Evolutionary conservation across 2,113 vertebrate species (phyloP).

Genomic region (Archocentrus centrarchus): DNA sequence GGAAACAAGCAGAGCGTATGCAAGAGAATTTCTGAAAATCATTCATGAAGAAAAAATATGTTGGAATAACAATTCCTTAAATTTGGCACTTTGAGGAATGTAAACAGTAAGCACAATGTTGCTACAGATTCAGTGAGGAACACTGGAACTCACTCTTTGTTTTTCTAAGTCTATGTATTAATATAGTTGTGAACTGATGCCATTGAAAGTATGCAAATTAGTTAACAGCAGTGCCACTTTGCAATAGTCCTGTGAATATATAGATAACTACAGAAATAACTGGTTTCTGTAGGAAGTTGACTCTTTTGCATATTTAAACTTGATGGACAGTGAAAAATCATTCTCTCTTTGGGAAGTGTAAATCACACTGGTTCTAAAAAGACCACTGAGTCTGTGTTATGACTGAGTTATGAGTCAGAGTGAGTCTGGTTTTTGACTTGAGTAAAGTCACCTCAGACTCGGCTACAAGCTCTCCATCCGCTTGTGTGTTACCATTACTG

Average conservation of each 20-base stretch:
- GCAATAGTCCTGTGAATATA: neutral
- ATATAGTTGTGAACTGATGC: neutral
- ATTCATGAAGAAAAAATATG: neutral
- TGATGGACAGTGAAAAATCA: neutral
- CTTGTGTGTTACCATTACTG: neutral
- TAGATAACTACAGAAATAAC: neutral
- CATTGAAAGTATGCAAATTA: neutral
- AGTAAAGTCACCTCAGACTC: neutral
- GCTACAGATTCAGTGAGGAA: neutral
- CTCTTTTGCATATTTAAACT: neutral
- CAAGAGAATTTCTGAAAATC: neutral
- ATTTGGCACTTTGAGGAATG: neutral
- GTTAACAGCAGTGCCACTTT: neutral
- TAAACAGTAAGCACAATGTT: neutral
- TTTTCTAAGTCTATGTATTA: neutral
- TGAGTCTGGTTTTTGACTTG: neutral
- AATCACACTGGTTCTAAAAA: neutral
- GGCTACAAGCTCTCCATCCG: neutral
- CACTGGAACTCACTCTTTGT: neutral
- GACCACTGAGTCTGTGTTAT: neutral
- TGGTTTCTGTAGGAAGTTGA: neutral
- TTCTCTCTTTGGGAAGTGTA: neutral
- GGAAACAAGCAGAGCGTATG: neutral
- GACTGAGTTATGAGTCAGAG: neutral
- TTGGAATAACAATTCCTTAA: fast-evolving